Evolutionary conservation across 2,888 invertebrate species (phyloP).

Genomic region (Papilio protenor): DNA sequence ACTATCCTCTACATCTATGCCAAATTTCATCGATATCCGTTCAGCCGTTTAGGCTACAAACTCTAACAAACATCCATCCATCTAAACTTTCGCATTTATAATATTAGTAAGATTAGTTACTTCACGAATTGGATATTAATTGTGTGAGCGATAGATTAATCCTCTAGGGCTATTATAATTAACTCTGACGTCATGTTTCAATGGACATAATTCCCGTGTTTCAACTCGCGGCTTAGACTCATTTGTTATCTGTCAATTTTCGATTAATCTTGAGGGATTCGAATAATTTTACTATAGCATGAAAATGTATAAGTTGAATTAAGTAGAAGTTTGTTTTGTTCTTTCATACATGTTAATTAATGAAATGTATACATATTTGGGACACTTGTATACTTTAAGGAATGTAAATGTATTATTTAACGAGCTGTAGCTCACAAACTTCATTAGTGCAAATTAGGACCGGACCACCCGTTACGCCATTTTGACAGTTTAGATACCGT

Average conservation of each 20-base stretch:
- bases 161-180: neutral
- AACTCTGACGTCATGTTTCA: slow-evolving; percentile 2
- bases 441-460: too few species aligned
- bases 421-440: too few species aligned
- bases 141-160: neutral
- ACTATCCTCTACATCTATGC: too few species aligned
- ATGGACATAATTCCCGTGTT: slow-evolving; percentile 6
- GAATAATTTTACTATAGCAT: neutral
- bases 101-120: too few species aligned
- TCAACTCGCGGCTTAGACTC: neutral
- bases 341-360: neutral
- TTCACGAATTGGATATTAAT: neutral
- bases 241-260: slow-evolving; percentile 29
- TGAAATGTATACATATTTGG: neutral
- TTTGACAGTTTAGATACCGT: too few species aligned
- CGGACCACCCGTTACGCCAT: too few species aligned
- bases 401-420: too few species aligned
- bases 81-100: too few species aligned
- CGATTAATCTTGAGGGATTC: slow-evolving; percentile 5
- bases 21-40: too few species aligned
- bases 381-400: too few species aligned
- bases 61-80: too few species aligned
- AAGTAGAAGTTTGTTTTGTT: neutral
- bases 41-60: too few species aligned
- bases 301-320: neutral